Percentiles rank a stretch among this genome's conserved stretches.
These are phyloP conservation scores for Athene cunicularia DNA, from an alignment of 2,113 vertebrate species.

Conservation along the genomic window DNA sequence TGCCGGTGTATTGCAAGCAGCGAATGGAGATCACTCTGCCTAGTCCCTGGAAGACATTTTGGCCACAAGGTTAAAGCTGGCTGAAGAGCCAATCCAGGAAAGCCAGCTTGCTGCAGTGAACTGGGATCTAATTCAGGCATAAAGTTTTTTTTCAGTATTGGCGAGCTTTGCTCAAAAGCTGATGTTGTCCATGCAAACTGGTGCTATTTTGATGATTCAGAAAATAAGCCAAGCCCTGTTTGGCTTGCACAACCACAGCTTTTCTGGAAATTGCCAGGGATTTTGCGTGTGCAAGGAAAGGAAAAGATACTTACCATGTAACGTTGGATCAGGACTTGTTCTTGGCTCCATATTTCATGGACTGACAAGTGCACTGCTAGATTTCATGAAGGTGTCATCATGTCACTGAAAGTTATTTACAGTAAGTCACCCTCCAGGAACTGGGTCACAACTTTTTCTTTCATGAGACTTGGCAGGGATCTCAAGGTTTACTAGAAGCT, in stretches of 20 bases:
- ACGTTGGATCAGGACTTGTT: not conserved
- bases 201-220: slow-evolving; percentile 2
- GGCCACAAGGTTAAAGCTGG: not conserved
- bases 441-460: slow-evolving; percentile 61
- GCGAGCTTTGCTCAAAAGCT: not conserved
- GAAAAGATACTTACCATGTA: not conserved
- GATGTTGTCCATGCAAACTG: not conserved
- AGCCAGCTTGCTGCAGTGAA: not conserved
- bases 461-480: slow-evolving; percentile 26
- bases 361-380: not conserved
- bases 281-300: not conserved
- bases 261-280: not conserved
- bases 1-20: not conserved
- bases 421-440: slow-evolving; percentile 33
- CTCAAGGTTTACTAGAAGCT: slow-evolving; percentile 31
- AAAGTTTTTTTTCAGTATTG: not conserved
- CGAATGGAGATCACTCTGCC: not conserved
- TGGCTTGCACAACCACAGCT: slow-evolving; percentile 9
- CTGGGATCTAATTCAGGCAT: not conserved
- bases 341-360: not conserved
- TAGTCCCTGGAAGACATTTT: not conserved
- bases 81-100: not conserved
- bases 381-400: slow-evolving; percentile 28
- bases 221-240: not conserved
- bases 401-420: slow-evolving; percentile 27